phyloP scores from a whole-genome alignment of 2,797 vertebrate genomes.

The Ibycter americanus region DNA sequence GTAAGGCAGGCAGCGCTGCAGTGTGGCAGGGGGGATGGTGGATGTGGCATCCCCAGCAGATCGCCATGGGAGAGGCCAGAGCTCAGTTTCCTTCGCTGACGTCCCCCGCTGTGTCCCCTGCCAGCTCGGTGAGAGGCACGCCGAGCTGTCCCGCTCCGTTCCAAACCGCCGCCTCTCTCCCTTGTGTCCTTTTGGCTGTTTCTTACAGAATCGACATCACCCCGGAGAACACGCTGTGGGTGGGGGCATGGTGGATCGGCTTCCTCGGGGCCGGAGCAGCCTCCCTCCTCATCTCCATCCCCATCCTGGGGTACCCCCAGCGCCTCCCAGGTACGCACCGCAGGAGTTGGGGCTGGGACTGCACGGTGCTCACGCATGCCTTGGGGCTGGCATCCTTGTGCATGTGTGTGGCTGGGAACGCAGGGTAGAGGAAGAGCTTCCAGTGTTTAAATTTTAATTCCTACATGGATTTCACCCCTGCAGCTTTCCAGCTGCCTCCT shows the following conservation, averaged over 20 bases:
- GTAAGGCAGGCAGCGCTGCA: background rate
- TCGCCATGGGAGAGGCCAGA: background rate
- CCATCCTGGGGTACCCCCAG: slow-evolving; percentile 90
- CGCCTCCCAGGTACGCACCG: slow-evolving; percentile 85
- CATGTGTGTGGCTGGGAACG: fast-evolving
- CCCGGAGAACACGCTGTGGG: slow-evolving; percentile 91
- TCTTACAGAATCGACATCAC: slow-evolving; percentile 81
- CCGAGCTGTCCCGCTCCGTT: fast-evolving
- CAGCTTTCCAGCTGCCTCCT: background rate
- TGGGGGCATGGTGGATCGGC: slow-evolving; percentile 96
- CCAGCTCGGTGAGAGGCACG: background rate
- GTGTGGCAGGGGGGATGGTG: background rate
- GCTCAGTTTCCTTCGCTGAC: background rate
- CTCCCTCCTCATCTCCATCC: slow-evolving; percentile 84
- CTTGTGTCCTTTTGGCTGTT: background rate
- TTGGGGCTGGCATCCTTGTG: background rate
- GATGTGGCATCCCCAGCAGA: background rate
- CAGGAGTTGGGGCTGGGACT: background rate
- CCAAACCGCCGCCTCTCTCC: background rate
- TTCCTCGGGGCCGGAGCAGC: slow-evolving; percentile 88
- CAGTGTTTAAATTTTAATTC: background rate
- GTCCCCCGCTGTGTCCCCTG: fast-evolving
- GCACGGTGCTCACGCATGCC: fast-evolving
- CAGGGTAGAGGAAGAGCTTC: background rate
- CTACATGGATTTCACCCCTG: background rate